These are phyloP conservation scores for Trichosurus vulpecula DNA, from an alignment of 2,797 vertebrate genomes.

Conservation along the genomic window DNA sequence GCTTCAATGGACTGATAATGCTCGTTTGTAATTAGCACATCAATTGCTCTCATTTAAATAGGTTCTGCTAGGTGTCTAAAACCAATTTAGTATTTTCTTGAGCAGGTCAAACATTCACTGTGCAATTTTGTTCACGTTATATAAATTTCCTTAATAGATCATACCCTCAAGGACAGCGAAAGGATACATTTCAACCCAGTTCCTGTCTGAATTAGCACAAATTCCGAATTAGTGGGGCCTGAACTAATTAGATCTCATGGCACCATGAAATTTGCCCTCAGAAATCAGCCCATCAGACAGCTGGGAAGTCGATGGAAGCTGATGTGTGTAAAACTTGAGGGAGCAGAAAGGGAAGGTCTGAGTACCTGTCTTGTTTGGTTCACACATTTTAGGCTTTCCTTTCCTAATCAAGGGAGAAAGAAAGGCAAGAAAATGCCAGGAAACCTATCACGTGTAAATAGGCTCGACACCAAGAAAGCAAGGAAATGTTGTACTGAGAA, in stretches of 20 bases:
- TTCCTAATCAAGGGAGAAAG: background rate
- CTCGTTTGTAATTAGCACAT: background rate
- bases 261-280: background rate
- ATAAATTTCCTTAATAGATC: background rate
- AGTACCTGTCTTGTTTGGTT: background rate
- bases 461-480: background rate
- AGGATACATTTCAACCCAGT: background rate
- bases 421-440: background rate
- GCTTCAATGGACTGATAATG: background rate
- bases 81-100: background rate
- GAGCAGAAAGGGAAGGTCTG: accelerated
- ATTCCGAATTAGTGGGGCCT: background rate
- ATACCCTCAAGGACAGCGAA: background rate
- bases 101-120: background rate
- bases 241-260: background rate
- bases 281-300: background rate
- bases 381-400: background rate
- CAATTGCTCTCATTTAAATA: background rate
- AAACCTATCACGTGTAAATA: background rate
- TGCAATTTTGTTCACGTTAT: background rate
- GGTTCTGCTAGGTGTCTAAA: background rate
- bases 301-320: background rate
- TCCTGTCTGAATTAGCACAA: background rate
- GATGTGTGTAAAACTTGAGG: background rate
- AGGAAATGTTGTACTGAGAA: background rate